Percentiles rank a stretch among this genome's conserved stretches.
Conservation (phyloP, 2,797 vertebrate species). For the Podargus strigoides region DNA sequence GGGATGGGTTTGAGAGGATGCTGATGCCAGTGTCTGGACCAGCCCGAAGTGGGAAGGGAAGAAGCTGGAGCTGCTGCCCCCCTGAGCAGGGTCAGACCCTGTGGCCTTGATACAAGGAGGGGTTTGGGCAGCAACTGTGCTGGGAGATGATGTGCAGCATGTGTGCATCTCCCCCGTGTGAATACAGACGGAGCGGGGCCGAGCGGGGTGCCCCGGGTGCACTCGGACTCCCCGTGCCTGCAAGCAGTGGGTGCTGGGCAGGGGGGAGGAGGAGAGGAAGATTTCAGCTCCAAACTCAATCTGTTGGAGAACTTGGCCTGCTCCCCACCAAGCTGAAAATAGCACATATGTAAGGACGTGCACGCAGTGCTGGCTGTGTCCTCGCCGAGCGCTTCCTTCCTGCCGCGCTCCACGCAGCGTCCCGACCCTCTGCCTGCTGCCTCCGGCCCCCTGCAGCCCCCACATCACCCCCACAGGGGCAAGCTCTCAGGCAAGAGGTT, state of each 20-base stretch:
- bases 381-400: conserved; percentile 31
- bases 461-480: accelerated
- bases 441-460: not conserved
- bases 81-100: not conserved
- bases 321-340: conserved; percentile 55
- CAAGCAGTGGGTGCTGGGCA: conserved; percentile 9
- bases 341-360: conserved; percentile 39
- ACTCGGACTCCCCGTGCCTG: not conserved
- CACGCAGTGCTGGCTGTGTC: conserved; percentile 33
- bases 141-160: accelerated
- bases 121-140: not conserved
- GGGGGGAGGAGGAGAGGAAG: not conserved
- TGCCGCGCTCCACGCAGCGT: not conserved
- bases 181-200: accelerated
- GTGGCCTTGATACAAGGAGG: accelerated
- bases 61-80: not conserved
- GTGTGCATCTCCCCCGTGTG: accelerated
- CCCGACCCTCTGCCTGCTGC: not conserved
- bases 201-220: not conserved
- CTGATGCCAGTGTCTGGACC: not conserved
- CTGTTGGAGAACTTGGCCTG: conserved; percentile 53
- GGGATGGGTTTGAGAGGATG: not conserved
- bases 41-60: not conserved
- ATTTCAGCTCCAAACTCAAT: conserved; percentile 45
- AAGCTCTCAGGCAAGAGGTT: not conserved